Evolutionary conservation across 2,113 vertebrate genomes (phyloP).

Genomic region (Toxotes chatareus): DNA sequence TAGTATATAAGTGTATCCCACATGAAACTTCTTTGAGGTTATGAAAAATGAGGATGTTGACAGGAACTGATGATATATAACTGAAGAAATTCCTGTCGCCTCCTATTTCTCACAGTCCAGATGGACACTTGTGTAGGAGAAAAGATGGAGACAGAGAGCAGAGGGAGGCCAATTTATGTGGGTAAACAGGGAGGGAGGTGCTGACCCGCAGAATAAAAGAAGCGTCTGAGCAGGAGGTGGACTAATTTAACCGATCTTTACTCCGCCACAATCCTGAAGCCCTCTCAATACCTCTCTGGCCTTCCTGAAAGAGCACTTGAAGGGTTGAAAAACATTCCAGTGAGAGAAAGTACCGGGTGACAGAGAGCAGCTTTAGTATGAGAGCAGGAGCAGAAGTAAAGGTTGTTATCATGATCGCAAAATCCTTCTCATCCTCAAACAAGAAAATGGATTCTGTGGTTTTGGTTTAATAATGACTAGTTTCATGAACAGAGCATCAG

Average conservation of each 20-base stretch:
- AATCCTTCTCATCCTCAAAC: constrained; percentile 44
- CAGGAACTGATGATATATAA: constrained; percentile 6
- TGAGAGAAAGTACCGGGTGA: constrained; percentile 73
- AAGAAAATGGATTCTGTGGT: constrained; percentile 37
- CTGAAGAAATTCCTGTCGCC: constrained; percentile 28
- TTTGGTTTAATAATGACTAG: constrained; percentile 19
- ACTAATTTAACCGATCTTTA: constrained; percentile 80
- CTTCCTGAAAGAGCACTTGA: constrained; percentile 80
- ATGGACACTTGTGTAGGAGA: constrained; percentile 43
- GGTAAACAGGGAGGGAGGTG: constrained; percentile 68
- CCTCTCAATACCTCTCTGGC: constrained; percentile 70
- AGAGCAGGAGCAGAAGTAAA: constrained; percentile 33
- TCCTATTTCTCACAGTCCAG: constrained; percentile 54
- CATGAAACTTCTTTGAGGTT: constrained; percentile 11
- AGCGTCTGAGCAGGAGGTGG: constrained; percentile 65
- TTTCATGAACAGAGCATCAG: constrained; percentile 5
- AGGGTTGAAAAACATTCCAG: constrained; percentile 82
- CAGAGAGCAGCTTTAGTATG: constrained; percentile 48
- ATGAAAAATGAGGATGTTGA: constrained; percentile 10
- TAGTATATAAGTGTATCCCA: not conserved
- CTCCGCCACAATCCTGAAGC: constrained; percentile 61
- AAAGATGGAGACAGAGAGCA: constrained; percentile 34
- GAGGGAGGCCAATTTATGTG: constrained; percentile 67
- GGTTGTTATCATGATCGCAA: constrained; percentile 56
- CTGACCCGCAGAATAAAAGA: constrained; percentile 66